These are phyloP conservation scores for Muscina levida DNA, from an alignment of 2,888 invertebrate genomes.

Conservation along the genomic window DNA sequence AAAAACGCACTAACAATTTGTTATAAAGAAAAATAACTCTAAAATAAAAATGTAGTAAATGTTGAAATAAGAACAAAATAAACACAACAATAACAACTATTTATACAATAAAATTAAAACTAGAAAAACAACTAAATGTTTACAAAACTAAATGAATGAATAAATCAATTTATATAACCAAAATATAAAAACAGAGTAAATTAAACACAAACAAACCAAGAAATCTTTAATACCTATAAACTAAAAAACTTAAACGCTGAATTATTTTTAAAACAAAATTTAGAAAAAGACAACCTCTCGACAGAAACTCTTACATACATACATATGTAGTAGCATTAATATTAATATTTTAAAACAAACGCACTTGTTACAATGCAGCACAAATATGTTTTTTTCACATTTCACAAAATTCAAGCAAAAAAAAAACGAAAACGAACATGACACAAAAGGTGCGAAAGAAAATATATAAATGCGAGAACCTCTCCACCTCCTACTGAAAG, in stretches of 20 bases:
- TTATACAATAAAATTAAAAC: constrained; percentile 48
- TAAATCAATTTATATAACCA: constrained; percentile 24
- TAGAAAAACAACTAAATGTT: constrained; percentile 50
- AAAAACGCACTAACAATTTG: constrained; percentile 55
- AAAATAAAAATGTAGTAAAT: constrained; percentile 55
- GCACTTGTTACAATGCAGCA: constrained; percentile 64
- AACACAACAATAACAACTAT: constrained; percentile 8
- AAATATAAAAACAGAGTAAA: no score
- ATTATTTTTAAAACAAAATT: constrained; percentile 18
- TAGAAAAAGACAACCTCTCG: background rate
- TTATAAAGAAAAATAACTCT: constrained; percentile 61
- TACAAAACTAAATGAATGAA: constrained; percentile 47
- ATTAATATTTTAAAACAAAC: constrained; percentile 26
- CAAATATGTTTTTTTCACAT: constrained; percentile 55
- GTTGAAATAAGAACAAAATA: constrained; percentile 49
- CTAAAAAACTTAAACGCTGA: constrained; percentile 35
- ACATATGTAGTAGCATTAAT: no score
- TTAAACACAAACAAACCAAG: constrained; percentile 43
- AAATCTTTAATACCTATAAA: constrained; percentile 20
- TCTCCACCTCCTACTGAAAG: constrained; percentile 3
- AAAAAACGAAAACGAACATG: constrained; percentile 26
- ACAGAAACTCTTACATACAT: background rate
- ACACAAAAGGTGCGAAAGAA: background rate
- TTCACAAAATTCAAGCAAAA: background rate
- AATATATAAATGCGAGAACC: background rate